Evolutionary conservation across 2,797 vertebrate species (phyloP).

Genomic region (Urosaurus nigricauda): DNA sequence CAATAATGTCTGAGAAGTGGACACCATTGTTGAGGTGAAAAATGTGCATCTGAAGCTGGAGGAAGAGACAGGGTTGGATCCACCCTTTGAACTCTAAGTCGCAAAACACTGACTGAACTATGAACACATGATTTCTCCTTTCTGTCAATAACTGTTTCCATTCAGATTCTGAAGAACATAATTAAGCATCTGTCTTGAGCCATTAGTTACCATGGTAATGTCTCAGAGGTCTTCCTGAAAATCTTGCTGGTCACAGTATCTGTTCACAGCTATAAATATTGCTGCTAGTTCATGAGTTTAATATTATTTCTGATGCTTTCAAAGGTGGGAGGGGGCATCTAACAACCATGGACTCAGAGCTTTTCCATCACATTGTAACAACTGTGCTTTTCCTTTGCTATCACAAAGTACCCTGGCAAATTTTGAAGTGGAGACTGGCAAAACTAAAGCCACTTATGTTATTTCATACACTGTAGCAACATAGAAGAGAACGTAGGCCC

Average conservation of each 20-base stretch:
- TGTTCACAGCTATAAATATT: conserved; percentile 12
- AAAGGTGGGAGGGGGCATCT: background rate
- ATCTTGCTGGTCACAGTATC: background rate
- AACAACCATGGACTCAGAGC: background rate
- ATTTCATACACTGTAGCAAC: background rate
- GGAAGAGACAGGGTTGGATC: background rate
- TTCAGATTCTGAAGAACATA: conserved; percentile 26
- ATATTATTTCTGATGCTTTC: background rate
- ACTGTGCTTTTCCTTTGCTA: background rate
- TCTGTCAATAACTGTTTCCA: conserved; percentile 32
- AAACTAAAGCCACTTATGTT: background rate
- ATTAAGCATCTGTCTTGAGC: conserved; percentile 25
- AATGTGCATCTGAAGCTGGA: background rate
- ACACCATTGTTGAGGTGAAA: background rate
- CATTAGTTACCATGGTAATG: conserved; percentile 50
- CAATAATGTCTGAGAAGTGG: conserved; percentile 18
- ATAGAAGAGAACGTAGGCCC: no score
- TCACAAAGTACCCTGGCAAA: background rate
- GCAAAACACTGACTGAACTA: conserved; percentile 18
- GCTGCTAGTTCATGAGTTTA: background rate
- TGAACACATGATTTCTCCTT: background rate
- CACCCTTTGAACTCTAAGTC: conserved; percentile 19
- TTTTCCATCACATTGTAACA: background rate
- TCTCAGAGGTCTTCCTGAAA: conserved; percentile 2
- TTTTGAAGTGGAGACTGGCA: background rate